Evolutionary conservation across 2,113 vertebrate species (phyloP).

Genomic region (Burhinus oedicnemus): DNA sequence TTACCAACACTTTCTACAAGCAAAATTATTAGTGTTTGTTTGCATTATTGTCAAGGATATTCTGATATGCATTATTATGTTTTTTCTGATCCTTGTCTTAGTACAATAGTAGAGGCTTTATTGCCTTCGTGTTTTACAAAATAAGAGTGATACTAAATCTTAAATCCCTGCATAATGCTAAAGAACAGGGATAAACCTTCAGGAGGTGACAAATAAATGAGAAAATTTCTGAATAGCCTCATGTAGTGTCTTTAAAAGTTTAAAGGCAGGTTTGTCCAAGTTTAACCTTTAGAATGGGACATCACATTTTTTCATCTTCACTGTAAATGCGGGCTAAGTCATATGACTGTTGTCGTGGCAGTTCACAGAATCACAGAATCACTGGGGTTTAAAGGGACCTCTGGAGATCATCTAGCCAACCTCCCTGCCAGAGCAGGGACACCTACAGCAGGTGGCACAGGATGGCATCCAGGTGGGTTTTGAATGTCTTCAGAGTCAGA

Average conservation of each 20-base stretch:
- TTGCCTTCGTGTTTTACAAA: background rate
- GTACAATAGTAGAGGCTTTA: background rate
- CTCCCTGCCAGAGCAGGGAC: too few relatives aligned
- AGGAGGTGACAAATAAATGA: background rate
- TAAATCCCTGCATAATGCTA: background rate
- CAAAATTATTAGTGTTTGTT: conserved; percentile 57
- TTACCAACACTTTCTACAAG: background rate
- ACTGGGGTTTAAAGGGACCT: too few relatives aligned
- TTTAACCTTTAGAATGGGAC: background rate
- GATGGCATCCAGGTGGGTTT: too few relatives aligned
- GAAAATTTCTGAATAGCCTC: background rate
- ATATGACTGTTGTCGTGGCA: background rate
- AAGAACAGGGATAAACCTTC: background rate
- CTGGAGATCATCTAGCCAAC: too few relatives aligned
- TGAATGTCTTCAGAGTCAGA: too few relatives aligned
- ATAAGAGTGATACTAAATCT: background rate
- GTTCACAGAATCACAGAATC: too few relatives aligned
- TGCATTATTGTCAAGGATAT: conserved; percentile 37
- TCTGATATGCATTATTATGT: conserved; percentile 10
- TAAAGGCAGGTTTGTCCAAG: background rate
- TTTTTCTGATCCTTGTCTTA: background rate
- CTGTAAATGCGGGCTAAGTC: background rate
- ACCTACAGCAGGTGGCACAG: too few relatives aligned
- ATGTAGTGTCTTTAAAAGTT: background rate
- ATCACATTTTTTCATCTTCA: background rate